Conservation (phyloP, 2,113 vertebrate species). For the Chaetura pelagica region DNA sequence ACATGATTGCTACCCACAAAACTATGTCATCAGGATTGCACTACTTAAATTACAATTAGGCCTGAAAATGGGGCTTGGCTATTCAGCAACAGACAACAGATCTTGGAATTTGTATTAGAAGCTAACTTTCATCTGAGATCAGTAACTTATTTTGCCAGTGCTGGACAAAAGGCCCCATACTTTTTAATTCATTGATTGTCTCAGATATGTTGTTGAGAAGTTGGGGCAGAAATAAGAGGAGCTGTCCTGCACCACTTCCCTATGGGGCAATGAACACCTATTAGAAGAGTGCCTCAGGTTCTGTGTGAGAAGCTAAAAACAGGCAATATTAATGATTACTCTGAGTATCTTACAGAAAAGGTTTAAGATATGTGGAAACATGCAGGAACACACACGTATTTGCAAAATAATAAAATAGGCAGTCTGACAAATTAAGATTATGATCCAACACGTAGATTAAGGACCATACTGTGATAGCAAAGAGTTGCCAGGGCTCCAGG, state of each 20-base stretch:
- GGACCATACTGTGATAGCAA: no score
- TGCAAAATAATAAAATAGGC: neutral
- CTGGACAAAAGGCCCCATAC: neutral
- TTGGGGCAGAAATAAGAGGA: neutral
- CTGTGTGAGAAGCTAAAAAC: neutral
- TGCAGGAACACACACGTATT: neutral
- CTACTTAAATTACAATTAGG: neutral
- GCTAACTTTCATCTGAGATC: neutral
- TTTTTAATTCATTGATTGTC: neutral
- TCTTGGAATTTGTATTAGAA: neutral
- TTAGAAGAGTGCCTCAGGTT: neutral
- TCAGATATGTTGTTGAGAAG: neutral
- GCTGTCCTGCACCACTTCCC: neutral
- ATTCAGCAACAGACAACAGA: neutral
- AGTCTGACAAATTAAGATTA: neutral
- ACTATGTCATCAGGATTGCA: neutral
- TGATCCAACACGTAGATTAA: neutral
- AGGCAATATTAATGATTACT: neutral
- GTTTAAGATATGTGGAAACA: neutral
- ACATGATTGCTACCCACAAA: neutral
- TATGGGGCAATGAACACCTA: neutral
- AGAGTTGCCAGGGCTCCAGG: neutral
- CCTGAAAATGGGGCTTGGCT: neutral
- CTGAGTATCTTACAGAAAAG: neutral
- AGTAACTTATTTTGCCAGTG: neutral